Conservation (phyloP, 2,113 vertebrate genomes). For the Nannospalax galili region DNA sequence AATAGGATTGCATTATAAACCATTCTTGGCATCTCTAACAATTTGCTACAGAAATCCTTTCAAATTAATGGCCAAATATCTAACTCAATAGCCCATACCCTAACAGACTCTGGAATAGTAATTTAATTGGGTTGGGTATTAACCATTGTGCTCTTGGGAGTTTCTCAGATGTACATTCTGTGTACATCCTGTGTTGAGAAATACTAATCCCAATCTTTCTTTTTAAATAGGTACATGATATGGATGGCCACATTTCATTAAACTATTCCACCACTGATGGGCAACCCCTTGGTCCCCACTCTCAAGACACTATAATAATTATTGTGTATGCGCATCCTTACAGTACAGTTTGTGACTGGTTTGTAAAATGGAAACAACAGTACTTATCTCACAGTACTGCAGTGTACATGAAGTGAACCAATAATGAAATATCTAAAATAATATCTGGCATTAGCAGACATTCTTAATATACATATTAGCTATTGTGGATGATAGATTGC, state of each 20-base stretch:
- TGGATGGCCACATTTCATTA: not conserved
- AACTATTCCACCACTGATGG: not conserved
- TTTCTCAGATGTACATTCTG: not conserved
- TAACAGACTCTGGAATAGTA: not conserved
- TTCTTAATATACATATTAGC: not conserved
- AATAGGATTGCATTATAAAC: not conserved
- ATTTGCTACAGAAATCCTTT: not conserved
- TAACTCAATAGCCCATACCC: not conserved
- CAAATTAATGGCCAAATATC: not conserved
- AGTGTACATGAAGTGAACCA: not conserved
- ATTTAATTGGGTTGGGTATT: not conserved
- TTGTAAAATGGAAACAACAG: not conserved
- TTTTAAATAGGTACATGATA: not conserved
- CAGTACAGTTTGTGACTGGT: not conserved
- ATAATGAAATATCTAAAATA: not conserved
- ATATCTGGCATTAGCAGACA: not conserved
- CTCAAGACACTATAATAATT: not conserved
- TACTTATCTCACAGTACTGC: not conserved
- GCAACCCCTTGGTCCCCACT: not conserved
- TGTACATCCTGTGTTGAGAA: not conserved
- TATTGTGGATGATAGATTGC: not conserved
- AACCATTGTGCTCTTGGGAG: not conserved
- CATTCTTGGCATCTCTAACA: not conserved
- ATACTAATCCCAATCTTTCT: not conserved
- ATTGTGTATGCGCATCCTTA: not conserved